A percentile compares a stretch with the other conserved stretches of the same genome.
Evolutionary conservation across 2,888 invertebrate species (phyloP).

Genomic region (Cheilosia pagana): DNA sequence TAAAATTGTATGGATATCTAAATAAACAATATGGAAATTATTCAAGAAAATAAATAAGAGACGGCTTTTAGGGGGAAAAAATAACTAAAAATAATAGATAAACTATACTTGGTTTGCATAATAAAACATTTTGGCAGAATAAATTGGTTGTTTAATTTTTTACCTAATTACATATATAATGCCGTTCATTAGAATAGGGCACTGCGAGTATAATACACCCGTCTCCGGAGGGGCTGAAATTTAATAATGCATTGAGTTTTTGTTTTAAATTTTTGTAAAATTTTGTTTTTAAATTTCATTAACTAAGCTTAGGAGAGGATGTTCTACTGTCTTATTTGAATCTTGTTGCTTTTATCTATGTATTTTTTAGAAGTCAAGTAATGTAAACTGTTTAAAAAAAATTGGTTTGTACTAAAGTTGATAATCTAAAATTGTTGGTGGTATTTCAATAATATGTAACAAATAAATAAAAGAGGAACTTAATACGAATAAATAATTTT

Average conservation of each 20-base stretch:
- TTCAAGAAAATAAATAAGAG: slow-evolving; percentile 44
- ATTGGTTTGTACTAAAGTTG: neutral
- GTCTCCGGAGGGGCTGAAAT: slow-evolving; percentile 82
- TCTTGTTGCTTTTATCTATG: slow-evolving; percentile 32
- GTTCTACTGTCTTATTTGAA: slow-evolving; percentile 36
- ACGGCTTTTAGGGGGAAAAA: slow-evolving; percentile 26
- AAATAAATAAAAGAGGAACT: neutral
- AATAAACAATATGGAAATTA: slow-evolving; percentile 23
- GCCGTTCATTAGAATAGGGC: slow-evolving; percentile 83
- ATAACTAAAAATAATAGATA: slow-evolving; percentile 41
- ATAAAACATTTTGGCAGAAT: slow-evolving; percentile 63
- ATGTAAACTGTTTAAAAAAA: neutral
- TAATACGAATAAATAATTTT: neutral
- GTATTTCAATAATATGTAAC: neutral
- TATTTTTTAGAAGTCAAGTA: slow-evolving; percentile 15
- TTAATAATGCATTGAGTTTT: slow-evolving; percentile 77
- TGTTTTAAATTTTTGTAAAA: slow-evolving; percentile 73
- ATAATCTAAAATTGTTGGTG: slow-evolving; percentile 3
- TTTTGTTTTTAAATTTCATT: slow-evolving; percentile 47
- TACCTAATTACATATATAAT: slow-evolving; percentile 84
- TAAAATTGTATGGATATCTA: neutral
- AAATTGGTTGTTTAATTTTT: slow-evolving; percentile 73
- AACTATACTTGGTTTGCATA: slow-evolving; percentile 54
- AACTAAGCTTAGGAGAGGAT: slow-evolving; percentile 60
- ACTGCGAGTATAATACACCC: slow-evolving; percentile 83